These are phyloP conservation scores for Drosophila willistoni DNA, from an alignment of 1,140 invertebrate genomes.

Conservation along the genomic window DNA sequence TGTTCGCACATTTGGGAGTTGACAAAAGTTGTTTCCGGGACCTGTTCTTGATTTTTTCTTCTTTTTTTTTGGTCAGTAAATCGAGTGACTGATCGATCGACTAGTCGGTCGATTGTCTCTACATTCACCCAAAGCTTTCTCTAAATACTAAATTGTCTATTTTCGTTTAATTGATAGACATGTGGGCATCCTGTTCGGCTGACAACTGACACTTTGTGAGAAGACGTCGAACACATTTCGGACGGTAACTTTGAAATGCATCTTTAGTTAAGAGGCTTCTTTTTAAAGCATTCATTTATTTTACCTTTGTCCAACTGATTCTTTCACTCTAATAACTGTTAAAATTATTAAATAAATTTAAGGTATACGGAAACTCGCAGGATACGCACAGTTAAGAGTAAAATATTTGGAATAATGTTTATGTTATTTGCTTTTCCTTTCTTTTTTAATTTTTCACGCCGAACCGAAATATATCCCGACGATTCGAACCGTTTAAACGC, in stretches of 20 bases:
- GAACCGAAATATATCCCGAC: conserved; percentile 42
- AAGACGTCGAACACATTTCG: conserved; percentile 48
- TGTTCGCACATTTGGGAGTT: conserved; percentile 55
- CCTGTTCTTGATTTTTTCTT: conserved; percentile 8
- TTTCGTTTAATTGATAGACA: conserved; percentile 79
- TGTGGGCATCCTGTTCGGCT: conserved; percentile 69
- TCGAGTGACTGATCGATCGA: conserved; percentile 15
- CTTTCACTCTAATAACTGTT: conserved; percentile 9
- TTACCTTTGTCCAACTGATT: conserved; percentile 27
- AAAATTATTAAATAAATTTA: conserved; percentile 9
- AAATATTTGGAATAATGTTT: conserved; percentile 11
- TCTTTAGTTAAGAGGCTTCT: neutral
- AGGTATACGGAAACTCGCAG: conserved; percentile 45
- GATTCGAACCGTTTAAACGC: conserved; percentile 50
- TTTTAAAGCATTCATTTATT: conserved; percentile 22
- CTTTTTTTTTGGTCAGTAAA: conserved; percentile 29
- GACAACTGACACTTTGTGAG: conserved; percentile 73
- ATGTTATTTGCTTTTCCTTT: neutral
- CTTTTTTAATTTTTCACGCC: conserved; percentile 21
- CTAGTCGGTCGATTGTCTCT: conserved; percentile 42
- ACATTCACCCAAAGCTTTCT: conserved; percentile 77
- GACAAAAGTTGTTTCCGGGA: conserved; percentile 49
- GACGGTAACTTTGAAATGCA: conserved; percentile 25
- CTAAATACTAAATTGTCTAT: conserved; percentile 73
- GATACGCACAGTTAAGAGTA: conserved; percentile 43